Base-by-base conservation (phyloP, 1,140 invertebrate species). In the Cyclina sinensis region DNA sequence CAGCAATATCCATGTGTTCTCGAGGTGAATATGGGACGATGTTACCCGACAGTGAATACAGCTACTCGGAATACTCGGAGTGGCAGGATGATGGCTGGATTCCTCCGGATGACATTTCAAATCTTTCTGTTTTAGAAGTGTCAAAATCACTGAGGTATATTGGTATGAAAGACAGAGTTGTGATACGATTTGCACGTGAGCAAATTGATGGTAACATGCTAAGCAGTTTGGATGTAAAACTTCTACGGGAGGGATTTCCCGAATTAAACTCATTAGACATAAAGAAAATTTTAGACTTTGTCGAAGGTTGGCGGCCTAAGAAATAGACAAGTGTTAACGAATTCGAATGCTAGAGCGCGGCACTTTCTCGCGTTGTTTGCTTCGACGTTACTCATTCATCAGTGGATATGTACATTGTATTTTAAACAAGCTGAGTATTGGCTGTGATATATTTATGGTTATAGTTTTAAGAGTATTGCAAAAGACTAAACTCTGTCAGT, bases 241-340 rank as follows among this genome's bases (percentile, higher is more conserved):
- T 94, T 7, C 86, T 95, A 18, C 91, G 91, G n/a, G 94, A 94
- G 68, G 94, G 94, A 0, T 95, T 95, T 78, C 94, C 94, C 11
- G 94, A 94, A 76, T 86, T 95, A 21, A 95, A 95, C 90, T 91
- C 93, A 16, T 88, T 95, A 48, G 94, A 95, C 86, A 87, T 93
- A 0, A 95, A 95, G 65, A 95, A 95, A 86, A 93, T 95, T 24
- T 24, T 94, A n/a, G 94, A 95, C 85, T 95, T 95, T 90, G 92
- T 94, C 54, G 82, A 89, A 37, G 94, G 94, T 4, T 95, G 94
- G 94, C 74, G 94, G 86, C 94, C 94, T 7, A 94, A 94, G 80
- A 94, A 94, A 46, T 83, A 54, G 14, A 7, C 90, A 94, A 93
- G 94, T 37, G n/a, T n/a, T n/a, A n/a, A n/a, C n/a, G n/a, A n/a